Conservation (phyloP, 2,888 invertebrate genomes). For the Ernsta delagoae region DNA sequence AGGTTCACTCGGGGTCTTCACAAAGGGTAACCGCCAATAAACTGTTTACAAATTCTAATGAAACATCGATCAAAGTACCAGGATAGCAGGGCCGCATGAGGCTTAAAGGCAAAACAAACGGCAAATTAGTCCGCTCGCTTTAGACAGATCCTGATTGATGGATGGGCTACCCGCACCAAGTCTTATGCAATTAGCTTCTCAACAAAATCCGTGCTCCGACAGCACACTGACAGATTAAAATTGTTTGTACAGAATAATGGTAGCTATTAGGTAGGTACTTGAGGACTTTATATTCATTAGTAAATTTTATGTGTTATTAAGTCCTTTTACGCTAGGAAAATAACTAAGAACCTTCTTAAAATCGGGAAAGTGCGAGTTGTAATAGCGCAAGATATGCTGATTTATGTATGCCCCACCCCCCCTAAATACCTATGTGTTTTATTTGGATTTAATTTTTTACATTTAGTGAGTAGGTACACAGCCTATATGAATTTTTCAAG, state of each 20-base stretch:
- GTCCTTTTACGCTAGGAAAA: too few relatives aligned
- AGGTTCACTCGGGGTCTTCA: background rate
- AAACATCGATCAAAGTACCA: constrained; percentile 52
- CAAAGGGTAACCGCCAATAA: constrained; percentile 22
- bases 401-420: too few relatives aligned
- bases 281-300: background rate
- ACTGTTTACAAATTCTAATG: constrained; percentile 43
- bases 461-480: too few relatives aligned
- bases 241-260: constrained; percentile 7
- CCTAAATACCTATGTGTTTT: too few relatives aligned
- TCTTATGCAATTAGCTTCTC: constrained; percentile 67
- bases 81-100: constrained; percentile 57
- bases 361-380: too few relatives aligned
- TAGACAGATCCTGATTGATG: constrained; percentile 81
- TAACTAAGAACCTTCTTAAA: too few relatives aligned
- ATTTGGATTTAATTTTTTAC: too few relatives aligned
- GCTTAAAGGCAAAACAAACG: constrained; percentile 80
- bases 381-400: too few relatives aligned
- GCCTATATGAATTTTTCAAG: too few relatives aligned
- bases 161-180: constrained; percentile 66
- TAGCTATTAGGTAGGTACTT: background rate
- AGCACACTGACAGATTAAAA: constrained; percentile 31
- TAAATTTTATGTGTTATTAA: too few relatives aligned
- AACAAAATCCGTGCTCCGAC: constrained; percentile 56
- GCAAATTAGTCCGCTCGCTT: constrained; percentile 75